Percentiles rank a stretch among this genome's conserved stretches.
These are phyloP conservation scores for Synchiropus splendidus DNA, from an alignment of 2,113 vertebrate species.

Conservation along the genomic window DNA sequence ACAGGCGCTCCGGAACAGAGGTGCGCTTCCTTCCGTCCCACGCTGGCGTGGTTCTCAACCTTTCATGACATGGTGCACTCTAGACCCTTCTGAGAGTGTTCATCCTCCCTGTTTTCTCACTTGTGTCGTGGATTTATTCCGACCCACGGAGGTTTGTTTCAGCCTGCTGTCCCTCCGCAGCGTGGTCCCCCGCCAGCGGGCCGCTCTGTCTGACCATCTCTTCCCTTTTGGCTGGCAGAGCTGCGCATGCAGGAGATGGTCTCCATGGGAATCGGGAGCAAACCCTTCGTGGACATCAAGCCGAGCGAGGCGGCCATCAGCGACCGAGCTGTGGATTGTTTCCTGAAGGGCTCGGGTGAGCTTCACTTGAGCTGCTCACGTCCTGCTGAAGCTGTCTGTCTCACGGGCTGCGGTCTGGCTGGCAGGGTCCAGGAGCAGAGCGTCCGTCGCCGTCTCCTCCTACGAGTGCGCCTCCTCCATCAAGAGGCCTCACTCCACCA, in stretches of 20 bases:
- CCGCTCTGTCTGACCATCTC: no score
- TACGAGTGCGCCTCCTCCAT: conserved; percentile 62
- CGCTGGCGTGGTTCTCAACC: no score
- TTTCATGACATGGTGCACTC: no score
- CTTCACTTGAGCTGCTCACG: not conserved
- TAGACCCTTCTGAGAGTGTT: no score
- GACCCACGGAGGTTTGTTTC: no score
- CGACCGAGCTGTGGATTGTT: conserved; percentile 68
- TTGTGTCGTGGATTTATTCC: no score
- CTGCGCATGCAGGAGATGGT: conserved; percentile 77
- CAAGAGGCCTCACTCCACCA: conserved; percentile 76
- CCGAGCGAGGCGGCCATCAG: conserved; percentile 73
- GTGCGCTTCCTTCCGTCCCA: conserved; percentile 50
- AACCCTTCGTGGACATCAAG: conserved; percentile 76
- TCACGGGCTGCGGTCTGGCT: not conserved
- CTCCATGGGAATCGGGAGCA: conserved; percentile 76
- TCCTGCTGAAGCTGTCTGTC: no score
- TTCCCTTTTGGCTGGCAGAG: conserved; percentile 60
- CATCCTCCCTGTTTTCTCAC: no score
- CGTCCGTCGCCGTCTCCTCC: conserved; percentile 56
- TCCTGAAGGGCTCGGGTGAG: conserved; percentile 71
- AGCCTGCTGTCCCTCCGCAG: no score
- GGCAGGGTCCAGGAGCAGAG: conserved; percentile 60
- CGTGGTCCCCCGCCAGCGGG: no score
- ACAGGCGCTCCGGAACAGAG: conserved; percentile 76